phyloP scores from a whole-genome alignment of 2,797 vertebrate genomes.

The Geotrypetes seraphini region DNA sequence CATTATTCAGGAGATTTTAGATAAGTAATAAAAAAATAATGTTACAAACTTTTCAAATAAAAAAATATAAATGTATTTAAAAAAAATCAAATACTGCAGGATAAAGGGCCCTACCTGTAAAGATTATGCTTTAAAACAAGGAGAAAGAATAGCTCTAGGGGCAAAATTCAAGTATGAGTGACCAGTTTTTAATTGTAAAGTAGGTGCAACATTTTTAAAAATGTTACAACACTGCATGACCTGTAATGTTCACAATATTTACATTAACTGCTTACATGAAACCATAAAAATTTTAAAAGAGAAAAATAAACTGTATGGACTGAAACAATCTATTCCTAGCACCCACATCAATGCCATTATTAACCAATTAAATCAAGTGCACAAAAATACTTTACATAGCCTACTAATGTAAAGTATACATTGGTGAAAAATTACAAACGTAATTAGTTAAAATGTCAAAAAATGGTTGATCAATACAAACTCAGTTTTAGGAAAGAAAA shows the following conservation, averaged over 20 bases:
- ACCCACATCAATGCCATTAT: conserved; percentile 60
- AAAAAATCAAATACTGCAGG: conserved; percentile 45
- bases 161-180: conserved; percentile 79
- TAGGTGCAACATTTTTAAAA: conserved; percentile 91
- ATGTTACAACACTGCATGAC: conserved; percentile 92
- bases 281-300: conserved; percentile 58
- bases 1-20: conserved; percentile 44
- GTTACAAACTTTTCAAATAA: conserved; percentile 38
- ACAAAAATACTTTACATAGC: conserved; percentile 68
- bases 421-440: conserved; percentile 65
- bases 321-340: conserved; percentile 66
- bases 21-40: conserved; percentile 40
- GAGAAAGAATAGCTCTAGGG: conserved; percentile 54
- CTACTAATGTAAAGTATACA: conserved; percentile 73
- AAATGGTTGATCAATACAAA: conserved; percentile 44
- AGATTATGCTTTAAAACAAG: conserved; percentile 49
- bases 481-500: conserved; percentile 26
- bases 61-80: conserved; percentile 47
- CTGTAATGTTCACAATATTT: conserved; percentile 95
- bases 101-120: conserved; percentile 48
- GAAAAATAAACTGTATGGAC: conserved; percentile 46
- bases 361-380: conserved; percentile 64
- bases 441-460: conserved; percentile 38
- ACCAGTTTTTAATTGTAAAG: conserved; percentile 94
- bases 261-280: conserved; percentile 86